Base-by-base conservation (phyloP, 30 jellyfish, hydroid and myxozoan genomes). In the Turritopsis rubra region DNA sequence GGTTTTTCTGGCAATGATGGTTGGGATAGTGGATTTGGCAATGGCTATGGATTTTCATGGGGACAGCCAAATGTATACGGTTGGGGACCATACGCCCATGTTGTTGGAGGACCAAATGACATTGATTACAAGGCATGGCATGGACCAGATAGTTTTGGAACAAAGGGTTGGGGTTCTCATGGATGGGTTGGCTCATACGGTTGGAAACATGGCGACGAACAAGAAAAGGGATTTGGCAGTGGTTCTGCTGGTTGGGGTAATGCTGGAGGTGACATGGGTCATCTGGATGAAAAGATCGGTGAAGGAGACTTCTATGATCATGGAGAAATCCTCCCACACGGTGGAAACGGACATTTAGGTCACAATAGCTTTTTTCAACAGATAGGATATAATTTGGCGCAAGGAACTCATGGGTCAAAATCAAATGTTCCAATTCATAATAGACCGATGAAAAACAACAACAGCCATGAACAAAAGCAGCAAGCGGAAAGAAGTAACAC, bases 201-300 rank as follows among this genome's bases (percentile, higher is more conserved):
- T 30, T 52, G 82, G 54, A 73, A 54, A 31, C 75, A 75, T 31
- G 86, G 54, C 8, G 52, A 53, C 41, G 31, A 53, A 3, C 65
- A 72, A 3, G 76, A 66, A 52, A 88, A 88, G 0, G 91, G 86
- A 79, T 88, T 88, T 28, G 96, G 86, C 18, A 86, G 91, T 25
- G 90, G 91, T 80, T 88, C 73, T n/a, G 88, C 96, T n/a, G 96
- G 86, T 41, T 73, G 86, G 53, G 90, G 96, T 52, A 73, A 79
- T 83, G 83, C 41, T 23, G 65, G 72, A 52, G 75, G 72, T 8
- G 96, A 86, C 18, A 81, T 74, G 72, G 88, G 75, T 65, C 91
- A 88, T 53, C 79, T 68, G 70, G 74, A 76, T 13, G 73, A 66
- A 27, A 74, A 66, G 29, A 78, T 28, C 9, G 91, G 86, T 23